A percentile compares a stretch with the other conserved stretches of the same genome.
These are phyloP conservation scores for Ranitomeya variabilis DNA, from an alignment of 2,113 vertebrate species.

Conservation along the genomic window DNA sequence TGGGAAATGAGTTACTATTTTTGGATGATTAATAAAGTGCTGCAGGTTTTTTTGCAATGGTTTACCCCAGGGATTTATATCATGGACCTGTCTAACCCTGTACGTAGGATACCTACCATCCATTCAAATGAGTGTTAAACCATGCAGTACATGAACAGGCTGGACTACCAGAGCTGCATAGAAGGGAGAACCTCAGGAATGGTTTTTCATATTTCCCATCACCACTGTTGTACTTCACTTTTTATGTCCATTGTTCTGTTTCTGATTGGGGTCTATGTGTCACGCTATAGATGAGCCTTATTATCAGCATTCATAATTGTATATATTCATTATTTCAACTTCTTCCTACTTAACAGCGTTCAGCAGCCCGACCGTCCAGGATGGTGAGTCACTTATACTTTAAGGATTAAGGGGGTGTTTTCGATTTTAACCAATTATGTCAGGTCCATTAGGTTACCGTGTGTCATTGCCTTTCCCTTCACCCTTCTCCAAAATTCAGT, in stretches of 20 bases:
- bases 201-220: neutral
- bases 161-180: no score
- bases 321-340: neutral
- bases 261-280: neutral
- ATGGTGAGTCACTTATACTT: neutral
- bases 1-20: no score
- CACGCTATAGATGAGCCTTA: neutral
- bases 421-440: neutral
- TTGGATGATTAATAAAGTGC: no score
- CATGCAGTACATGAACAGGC: no score
- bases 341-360: neutral
- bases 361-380: neutral
- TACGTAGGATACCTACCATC: no score
- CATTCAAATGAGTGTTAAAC: no score
- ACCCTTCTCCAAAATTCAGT: no score
- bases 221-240: neutral
- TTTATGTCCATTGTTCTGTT: neutral
- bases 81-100: no score
- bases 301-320: neutral
- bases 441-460: no score
- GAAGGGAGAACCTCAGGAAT: neutral
- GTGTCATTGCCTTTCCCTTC: no score
- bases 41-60: no score
- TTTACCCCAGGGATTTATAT: no score
- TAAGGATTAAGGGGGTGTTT: neutral